phyloP scores from a whole-genome alignment of 2,113 vertebrate genomes.

The Vulpes ferrilata region DNA sequence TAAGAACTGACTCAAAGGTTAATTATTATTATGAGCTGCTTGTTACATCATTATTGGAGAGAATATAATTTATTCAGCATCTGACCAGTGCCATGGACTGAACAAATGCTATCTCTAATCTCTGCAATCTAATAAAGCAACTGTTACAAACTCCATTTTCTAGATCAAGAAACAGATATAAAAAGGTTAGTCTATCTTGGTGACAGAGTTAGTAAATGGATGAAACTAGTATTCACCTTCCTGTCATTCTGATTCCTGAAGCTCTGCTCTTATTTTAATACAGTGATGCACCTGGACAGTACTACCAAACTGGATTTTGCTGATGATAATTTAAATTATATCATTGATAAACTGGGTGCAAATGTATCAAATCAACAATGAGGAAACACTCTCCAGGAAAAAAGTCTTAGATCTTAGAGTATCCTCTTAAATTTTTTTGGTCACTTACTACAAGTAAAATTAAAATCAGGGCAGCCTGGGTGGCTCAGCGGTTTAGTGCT shows the following conservation, averaged over 20 bases:
- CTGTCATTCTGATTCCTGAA: not conserved
- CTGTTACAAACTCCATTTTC: not conserved
- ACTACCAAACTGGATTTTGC: not conserved
- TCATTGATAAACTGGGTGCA: not conserved
- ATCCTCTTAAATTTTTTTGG: not conserved
- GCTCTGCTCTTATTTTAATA: not conserved
- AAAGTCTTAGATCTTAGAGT: not conserved
- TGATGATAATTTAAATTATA: not conserved
- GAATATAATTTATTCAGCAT: not conserved
- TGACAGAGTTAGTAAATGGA: not conserved
- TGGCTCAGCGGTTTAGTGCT: too few relatives aligned
- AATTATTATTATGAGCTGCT: not conserved
- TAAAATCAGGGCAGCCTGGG: not conserved
- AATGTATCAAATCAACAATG: not conserved
- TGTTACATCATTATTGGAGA: not conserved
- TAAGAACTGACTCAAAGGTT: not conserved
- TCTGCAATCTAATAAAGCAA: not conserved
- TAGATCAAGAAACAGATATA: constrained; percentile 14
- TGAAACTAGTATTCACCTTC: not conserved
- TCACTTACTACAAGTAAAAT: constrained; percentile 4
- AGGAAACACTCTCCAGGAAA: not conserved
- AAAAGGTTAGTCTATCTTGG: not conserved
- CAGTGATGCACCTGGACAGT: not conserved
- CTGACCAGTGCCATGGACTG: not conserved
- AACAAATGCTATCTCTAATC: constrained; percentile 25